phyloP scores from a whole-genome alignment of 2,888 invertebrate genomes.

The Nasonovia ribisnigri region DNA sequence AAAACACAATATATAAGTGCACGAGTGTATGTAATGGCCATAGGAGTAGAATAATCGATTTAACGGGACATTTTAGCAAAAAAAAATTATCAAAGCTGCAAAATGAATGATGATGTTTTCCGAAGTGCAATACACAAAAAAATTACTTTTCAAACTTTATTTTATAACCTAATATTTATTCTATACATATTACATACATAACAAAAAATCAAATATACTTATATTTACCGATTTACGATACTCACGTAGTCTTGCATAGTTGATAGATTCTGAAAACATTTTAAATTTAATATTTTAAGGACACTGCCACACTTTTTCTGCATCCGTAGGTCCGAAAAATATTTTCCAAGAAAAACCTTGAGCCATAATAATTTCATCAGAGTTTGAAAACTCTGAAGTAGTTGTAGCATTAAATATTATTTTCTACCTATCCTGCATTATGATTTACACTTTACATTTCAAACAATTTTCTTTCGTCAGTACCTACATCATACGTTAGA shows the following conservation, averaged over 20 bases:
- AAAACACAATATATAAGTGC: background rate
- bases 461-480: background rate
- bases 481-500: background rate
- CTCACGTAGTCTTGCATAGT: background rate
- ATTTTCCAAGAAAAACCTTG: background rate
- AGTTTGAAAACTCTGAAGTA: background rate
- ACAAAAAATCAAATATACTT: background rate
- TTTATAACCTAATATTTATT: background rate
- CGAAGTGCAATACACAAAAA: background rate
- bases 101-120: constrained; percentile 15
- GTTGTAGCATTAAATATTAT: background rate
- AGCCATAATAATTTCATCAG: background rate
- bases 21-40: background rate
- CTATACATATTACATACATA: background rate
- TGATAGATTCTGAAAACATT: background rate
- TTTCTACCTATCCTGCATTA: background rate
- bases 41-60: background rate
- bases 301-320: background rate
- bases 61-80: too few species aligned
- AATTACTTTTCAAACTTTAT: background rate
- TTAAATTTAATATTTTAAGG: background rate
- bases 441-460: background rate
- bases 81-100: background rate
- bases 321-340: background rate
- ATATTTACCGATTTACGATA: background rate